A percentile compares a stretch with the other conserved stretches of the same genome.
These are phyloP conservation scores for Erebia palarica DNA, from an alignment of 2,888 invertebrate species.

Conservation along the genomic window DNA sequence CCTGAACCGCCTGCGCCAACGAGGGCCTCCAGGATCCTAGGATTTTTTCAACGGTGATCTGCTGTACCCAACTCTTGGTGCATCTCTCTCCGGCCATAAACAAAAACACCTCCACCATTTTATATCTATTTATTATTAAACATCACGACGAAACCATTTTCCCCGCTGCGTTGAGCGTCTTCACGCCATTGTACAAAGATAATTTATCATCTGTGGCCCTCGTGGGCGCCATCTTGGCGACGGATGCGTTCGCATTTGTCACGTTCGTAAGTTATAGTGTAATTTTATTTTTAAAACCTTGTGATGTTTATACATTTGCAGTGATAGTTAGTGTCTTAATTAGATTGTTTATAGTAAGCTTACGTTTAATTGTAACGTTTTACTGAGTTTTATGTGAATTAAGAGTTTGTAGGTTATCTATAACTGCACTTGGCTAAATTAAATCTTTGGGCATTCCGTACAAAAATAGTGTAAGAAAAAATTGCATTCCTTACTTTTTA, in stretches of 20 bases:
- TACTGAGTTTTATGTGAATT: constrained; percentile 40
- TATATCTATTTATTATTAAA: constrained; percentile 59
- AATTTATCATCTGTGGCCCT: constrained; percentile 48
- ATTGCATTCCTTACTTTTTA: constrained; percentile 33
- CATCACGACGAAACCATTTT: constrained; percentile 55
- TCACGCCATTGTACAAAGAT: constrained; percentile 56
- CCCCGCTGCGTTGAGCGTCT: constrained; percentile 53
- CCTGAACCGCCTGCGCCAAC: constrained; percentile 69
- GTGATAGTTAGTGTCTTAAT: constrained; percentile 70
- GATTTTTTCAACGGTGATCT: constrained; percentile 82
- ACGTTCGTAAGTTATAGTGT: constrained; percentile 56
- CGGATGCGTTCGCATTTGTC: constrained; percentile 50
- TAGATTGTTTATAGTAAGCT: constrained; percentile 64
- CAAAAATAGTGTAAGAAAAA: constrained; percentile 34
- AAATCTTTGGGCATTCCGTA: constrained; percentile 39
- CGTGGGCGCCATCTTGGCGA: constrained; percentile 59
- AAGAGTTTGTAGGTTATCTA: constrained; percentile 30
- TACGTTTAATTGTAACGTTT: constrained; percentile 61
- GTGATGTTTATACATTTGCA: constrained; percentile 69
- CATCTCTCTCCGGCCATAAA: constrained; percentile 57
- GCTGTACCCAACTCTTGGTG: constrained; percentile 59
- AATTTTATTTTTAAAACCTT: constrained; percentile 65
- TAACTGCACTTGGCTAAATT: constrained; percentile 31
- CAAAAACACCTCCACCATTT: constrained; percentile 57
- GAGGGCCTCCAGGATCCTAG: constrained; percentile 67